phyloP scores from a whole-genome alignment of 2,797 vertebrate species.

The Danio tinwini region DNA sequence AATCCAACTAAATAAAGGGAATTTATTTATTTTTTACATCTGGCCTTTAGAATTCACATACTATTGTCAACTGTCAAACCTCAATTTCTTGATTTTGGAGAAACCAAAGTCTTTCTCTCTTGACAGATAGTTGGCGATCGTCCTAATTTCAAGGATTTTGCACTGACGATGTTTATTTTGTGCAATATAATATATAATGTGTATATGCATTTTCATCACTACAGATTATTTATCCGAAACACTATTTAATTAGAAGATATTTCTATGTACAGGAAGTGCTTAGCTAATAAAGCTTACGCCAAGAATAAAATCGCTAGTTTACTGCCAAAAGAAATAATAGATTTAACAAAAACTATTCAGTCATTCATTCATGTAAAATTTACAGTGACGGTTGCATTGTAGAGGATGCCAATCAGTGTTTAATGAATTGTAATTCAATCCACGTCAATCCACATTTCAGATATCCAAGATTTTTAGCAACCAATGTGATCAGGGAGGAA shows the following conservation, averaged over 20 bases:
- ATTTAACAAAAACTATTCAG: background rate
- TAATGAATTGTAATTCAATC: background rate
- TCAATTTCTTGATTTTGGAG: background rate
- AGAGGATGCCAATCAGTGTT: background rate
- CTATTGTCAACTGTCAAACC: slow-evolving; percentile 2
- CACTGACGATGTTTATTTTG: slow-evolving; percentile 2
- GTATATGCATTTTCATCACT: slow-evolving; percentile 10
- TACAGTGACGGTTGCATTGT: background rate
- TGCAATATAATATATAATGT: slow-evolving; percentile 13
- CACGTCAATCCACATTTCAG: background rate
- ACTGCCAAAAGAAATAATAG: slow-evolving; percentile 47
- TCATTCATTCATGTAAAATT: slow-evolving; percentile 6
- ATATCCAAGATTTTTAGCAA: slow-evolving; percentile 15
- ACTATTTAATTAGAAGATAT: slow-evolving; percentile 3
- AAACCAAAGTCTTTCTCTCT: slow-evolving; percentile 6
- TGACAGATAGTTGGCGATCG: background rate
- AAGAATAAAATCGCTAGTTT: slow-evolving; percentile 52
- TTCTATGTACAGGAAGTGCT: slow-evolving; percentile 23
- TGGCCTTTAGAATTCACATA: slow-evolving; percentile 21
- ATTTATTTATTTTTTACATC: background rate
- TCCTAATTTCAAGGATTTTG: slow-evolving; percentile 2
- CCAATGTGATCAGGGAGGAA: background rate
- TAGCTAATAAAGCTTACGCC: slow-evolving; percentile 29
- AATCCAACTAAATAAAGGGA: background rate
- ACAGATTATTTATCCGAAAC: slow-evolving; percentile 1